These are phyloP conservation scores for Protophormia terraenovae DNA, from an alignment of 2,888 invertebrate species.

Conservation along the genomic window DNA sequence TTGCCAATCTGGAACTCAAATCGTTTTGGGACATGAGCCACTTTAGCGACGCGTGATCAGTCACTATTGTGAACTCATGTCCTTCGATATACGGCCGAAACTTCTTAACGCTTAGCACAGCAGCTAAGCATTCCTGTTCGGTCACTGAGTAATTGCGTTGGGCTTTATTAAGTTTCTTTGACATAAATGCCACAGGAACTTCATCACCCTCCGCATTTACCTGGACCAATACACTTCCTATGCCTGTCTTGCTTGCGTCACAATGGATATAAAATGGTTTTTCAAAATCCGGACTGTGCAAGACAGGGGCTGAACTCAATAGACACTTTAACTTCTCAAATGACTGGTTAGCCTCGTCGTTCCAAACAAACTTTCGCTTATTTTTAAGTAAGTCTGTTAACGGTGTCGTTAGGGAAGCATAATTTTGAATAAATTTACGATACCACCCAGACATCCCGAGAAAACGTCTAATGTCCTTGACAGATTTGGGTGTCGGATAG, in stretches of 20 bases:
- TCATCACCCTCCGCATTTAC: not conserved
- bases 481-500: constrained; percentile 3
- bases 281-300: constrained; percentile 46
- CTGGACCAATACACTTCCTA: not conserved
- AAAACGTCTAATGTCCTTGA: constrained; percentile 7
- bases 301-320: not conserved
- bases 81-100: constrained; percentile 43
- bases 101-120: constrained; percentile 43
- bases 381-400: not conserved
- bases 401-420: not conserved
- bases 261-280: constrained; percentile 57
- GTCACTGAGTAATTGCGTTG: constrained; percentile 25
- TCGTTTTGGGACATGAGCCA: constrained; percentile 72
- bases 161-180: not conserved
- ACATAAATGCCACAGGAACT: not conserved
- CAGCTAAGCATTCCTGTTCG: constrained; percentile 54
- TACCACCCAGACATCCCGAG: not conserved
- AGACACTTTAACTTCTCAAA: constrained; percentile 20
- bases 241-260: constrained; percentile 30
- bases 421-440: not conserved
- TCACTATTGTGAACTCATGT: constrained; percentile 56
- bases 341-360: not conserved
- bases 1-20: constrained; percentile 64
- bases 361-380: not conserved
- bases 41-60: constrained; percentile 71